Conservation (phyloP, 1,140 invertebrate species). For the Neodiprion virginianus region DNA sequence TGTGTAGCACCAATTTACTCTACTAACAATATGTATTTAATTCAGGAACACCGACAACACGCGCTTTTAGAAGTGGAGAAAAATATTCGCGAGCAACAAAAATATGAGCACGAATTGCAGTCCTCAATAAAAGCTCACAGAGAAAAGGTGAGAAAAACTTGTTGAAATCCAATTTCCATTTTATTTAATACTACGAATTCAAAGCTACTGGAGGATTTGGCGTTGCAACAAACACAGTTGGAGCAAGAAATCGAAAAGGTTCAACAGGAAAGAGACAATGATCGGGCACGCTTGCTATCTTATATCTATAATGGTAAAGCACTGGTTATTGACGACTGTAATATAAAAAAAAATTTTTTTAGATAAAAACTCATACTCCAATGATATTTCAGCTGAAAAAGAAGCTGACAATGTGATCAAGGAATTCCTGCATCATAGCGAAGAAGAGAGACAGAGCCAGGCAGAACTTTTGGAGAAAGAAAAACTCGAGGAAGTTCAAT, state of each 20-base stretch:
- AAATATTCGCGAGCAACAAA: conserved; percentile 62
- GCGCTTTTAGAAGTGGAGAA: conserved; percentile 65
- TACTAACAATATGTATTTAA: conserved; percentile 22
- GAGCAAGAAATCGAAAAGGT: conserved; percentile 71
- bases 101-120: conserved; percentile 64
- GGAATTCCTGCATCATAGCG: conserved; percentile 67
- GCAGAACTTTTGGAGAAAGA: conserved; percentile 70
- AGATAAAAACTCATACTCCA: background rate
- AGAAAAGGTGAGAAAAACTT: conserved; percentile 56
- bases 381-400: conserved; percentile 63
- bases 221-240: conserved; percentile 69
- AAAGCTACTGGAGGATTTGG: conserved; percentile 68
- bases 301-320: conserved; percentile 52
- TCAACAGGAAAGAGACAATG: conserved; percentile 69
- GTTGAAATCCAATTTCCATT: conserved; percentile 12
- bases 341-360: background rate
- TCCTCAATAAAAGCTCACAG: conserved; percentile 60
- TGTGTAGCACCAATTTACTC: background rate
- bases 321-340: conserved; percentile 9
- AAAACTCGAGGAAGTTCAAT: conserved; percentile 67
- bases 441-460: conserved; percentile 65
- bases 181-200: conserved; percentile 20
- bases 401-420: conserved; percentile 70
- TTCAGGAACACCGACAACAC: conserved; percentile 60
- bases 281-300: conserved; percentile 64